Base-by-base conservation (phyloP, 2,113 vertebrate genomes). In the Rhinoderma darwinii region DNA sequence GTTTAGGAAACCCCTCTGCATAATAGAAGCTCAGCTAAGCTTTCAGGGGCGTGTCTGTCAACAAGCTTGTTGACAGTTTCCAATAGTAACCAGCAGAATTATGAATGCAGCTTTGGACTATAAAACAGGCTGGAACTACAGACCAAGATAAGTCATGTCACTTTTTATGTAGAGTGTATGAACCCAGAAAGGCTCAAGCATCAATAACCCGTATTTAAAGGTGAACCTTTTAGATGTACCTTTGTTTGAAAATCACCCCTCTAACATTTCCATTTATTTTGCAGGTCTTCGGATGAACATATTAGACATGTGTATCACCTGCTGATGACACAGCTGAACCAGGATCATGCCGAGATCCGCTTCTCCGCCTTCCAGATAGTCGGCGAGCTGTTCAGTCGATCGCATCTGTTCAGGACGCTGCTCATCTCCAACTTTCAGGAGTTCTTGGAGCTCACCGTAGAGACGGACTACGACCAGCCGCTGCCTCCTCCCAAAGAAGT, bases 371-470 rank as follows among this genome's bases (percentile, higher is more conserved):
- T 99, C 90, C 97, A 97, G 88, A 89, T 96, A 0, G 39, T 93
- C 70, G 88, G 89, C 0, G 96, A 97, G 89, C 91, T 99, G 43
- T 99, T 99, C 73, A 0, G 90, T 79, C 93, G 97, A 1, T 99
- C 98, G 0, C 97, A 99, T 88, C 94, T 92, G 3, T 98, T 99
- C 92, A 91, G 98, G 77, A 89, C 82, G 0, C 92, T 97, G 17
- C 86, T 98, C 0, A 91, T 99, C 59, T 92, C 95, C 43, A 92
- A 96, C 91, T 94, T 99, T 84, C 98, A 99, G 92, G 96, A 96
- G 76, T 95, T 98, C 50, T 89, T 99, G 93, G 97, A 97, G 91
- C 93, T 99, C 68, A 98, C 97, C 0, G 93, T 99, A 25, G 98
- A 97, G 83, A 98, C 93, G 0, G 94, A 99, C 84, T 90, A 91